Conservation (phyloP, 2,888 invertebrate species). For the Megaustenia siamemsis region DNA sequence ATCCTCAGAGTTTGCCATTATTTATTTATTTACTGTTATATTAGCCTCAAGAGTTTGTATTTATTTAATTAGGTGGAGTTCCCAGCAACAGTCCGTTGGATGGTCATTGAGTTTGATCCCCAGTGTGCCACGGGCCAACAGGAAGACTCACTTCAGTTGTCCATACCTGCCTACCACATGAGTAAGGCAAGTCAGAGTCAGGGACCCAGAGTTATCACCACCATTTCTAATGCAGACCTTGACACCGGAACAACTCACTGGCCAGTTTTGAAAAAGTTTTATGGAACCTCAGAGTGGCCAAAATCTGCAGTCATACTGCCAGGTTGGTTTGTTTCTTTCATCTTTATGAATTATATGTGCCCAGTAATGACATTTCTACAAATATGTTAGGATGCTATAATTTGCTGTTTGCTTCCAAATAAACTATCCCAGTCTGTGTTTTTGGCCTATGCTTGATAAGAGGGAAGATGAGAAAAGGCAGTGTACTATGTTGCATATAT, state of each 20-base stretch:
- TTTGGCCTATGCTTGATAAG: too few species aligned
- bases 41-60: background rate
- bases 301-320: conserved; percentile 89
- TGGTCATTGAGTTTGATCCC: conserved; percentile 95
- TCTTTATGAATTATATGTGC: too few species aligned
- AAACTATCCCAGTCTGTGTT: too few species aligned
- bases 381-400: too few species aligned
- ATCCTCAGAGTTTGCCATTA: too few species aligned
- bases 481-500: too few species aligned
- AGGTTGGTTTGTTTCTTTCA: too few species aligned
- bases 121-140: conserved; percentile 94
- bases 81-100: conserved; percentile 92
- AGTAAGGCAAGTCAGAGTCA: conserved; percentile 32
- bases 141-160: conserved; percentile 88
- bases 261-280: conserved; percentile 81
- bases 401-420: too few species aligned
- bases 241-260: conserved; percentile 72
- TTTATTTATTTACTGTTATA: too few species aligned
- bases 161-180: conserved; percentile 71
- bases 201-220: conserved; percentile 41
- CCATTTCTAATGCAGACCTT: conserved; percentile 53
- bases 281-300: conserved; percentile 89
- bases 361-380: too few species aligned
- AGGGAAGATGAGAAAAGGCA: too few species aligned
- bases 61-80: conserved; percentile 85